phyloP scores from a whole-genome alignment of 2,888 invertebrate genomes.

The Venusia cambrica region DNA sequence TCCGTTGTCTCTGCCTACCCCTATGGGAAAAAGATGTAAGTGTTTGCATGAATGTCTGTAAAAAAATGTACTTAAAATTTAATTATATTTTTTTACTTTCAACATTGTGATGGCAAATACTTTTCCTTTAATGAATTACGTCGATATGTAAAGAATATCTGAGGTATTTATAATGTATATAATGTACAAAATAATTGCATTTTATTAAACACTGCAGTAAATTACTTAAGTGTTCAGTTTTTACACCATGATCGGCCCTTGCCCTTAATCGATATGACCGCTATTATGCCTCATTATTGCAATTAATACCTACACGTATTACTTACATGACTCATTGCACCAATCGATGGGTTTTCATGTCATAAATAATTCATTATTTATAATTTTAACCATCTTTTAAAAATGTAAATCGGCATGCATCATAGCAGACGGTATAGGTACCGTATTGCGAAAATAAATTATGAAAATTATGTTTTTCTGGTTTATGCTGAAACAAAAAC shows the following conservation, averaged over 20 bases:
- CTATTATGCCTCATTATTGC: slow-evolving; percentile 26
- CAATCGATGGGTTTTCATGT: slow-evolving; percentile 15
- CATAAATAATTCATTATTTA: slow-evolving; percentile 13
- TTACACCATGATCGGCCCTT: slow-evolving; percentile 18
- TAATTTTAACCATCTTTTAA: slow-evolving; percentile 1
- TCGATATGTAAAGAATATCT: neutral
- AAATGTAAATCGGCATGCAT: too few species aligned
- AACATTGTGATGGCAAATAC: too few species aligned
- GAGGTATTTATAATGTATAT: neutral
- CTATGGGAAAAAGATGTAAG: too few species aligned
- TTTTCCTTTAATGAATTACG: too few species aligned
- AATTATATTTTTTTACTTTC: too few species aligned
- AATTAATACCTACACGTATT: slow-evolving; percentile 23
- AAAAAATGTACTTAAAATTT: too few species aligned
- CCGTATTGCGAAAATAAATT: too few species aligned
- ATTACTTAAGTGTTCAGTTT: slow-evolving; percentile 20
- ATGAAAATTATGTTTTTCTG: too few species aligned
- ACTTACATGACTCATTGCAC: slow-evolving; percentile 20
- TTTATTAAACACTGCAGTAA: slow-evolving; percentile 22
- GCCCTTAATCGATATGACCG: slow-evolving; percentile 23
- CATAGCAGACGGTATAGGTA: too few species aligned
- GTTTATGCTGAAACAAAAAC: too few species aligned
- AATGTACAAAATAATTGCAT: slow-evolving; percentile 16
- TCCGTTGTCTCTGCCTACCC: too few species aligned
- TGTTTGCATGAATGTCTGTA: too few species aligned